A percentile compares a stretch with the other conserved stretches of the same genome.
Evolutionary conservation across 2,113 vertebrate genomes (phyloP).

Genomic region (Struthio camelus): DNA sequence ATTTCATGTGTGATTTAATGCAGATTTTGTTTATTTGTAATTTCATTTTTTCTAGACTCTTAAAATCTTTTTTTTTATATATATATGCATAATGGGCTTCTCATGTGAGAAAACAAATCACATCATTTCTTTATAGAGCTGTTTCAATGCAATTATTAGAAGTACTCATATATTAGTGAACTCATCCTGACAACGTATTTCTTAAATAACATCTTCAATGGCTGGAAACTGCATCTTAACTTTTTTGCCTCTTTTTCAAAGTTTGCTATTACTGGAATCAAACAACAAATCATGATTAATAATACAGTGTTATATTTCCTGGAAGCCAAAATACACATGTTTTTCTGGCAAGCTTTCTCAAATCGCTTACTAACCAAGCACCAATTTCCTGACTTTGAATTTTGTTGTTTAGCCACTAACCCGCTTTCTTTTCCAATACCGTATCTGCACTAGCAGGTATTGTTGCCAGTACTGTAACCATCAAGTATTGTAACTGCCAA

Average conservation of each 20-base stretch:
- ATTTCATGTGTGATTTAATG: not conserved
- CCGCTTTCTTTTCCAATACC: not conserved
- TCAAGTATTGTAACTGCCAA: not conserved
- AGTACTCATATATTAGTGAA: conserved; percentile 13
- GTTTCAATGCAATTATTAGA: conserved; percentile 20
- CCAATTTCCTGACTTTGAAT: not conserved
- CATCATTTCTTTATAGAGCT: not conserved
- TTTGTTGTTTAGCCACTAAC: not conserved
- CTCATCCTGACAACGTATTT: not conserved
- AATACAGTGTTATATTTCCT: not conserved
- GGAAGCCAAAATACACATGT: conserved; percentile 5
- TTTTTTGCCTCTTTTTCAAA: not conserved
- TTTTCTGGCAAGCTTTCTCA: conserved; percentile 13
- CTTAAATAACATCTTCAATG: not conserved
- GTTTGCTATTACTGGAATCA: not conserved
- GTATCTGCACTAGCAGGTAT: not conserved
- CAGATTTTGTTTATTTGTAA: conserved; percentile 22
- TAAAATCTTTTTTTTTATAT: not conserved
- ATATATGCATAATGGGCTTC: conserved; percentile 9
- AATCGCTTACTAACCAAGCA: conserved; percentile 1
- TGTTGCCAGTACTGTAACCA: not conserved
- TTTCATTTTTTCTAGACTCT: not conserved
- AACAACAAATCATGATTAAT: conserved; percentile 15
- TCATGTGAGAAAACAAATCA: conserved; percentile 19
- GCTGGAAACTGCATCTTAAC: not conserved